phyloP scores from a whole-genome alignment of 2,888 invertebrate genomes.

The Onchidella celtica region DNA sequence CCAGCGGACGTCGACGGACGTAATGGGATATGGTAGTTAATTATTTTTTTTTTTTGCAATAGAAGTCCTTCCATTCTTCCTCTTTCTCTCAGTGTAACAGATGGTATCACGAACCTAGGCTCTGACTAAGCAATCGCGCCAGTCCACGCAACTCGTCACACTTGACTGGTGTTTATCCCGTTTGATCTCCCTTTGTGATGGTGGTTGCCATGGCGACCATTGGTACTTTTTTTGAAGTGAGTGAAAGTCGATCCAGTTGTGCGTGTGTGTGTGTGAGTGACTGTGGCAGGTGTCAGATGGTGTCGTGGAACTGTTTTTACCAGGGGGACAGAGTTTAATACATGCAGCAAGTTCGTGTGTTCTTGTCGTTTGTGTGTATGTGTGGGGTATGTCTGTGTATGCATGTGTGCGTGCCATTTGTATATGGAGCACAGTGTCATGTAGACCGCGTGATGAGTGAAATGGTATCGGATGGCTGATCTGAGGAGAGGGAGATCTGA shows the following conservation, averaged over 20 bases:
- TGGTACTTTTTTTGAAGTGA: slow-evolving; percentile 10
- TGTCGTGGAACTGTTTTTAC: not conserved
- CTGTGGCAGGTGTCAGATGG: too few relatives aligned
- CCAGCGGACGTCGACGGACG: too few relatives aligned
- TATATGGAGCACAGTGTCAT: not conserved
- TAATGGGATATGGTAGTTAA: too few relatives aligned
- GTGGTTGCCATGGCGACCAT: not conserved
- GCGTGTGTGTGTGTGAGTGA: slow-evolving; percentile 21
- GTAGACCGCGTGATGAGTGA: not conserved
- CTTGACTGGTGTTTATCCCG: not conserved
- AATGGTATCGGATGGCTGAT: too few relatives aligned
- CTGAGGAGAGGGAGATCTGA: not conserved
- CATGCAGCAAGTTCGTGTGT: too few relatives aligned
- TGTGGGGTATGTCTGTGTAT: too few relatives aligned
- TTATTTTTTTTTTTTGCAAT: too few relatives aligned
- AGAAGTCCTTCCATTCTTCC: too few relatives aligned
- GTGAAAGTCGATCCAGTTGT: not conserved
- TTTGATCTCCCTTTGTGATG: not conserved
- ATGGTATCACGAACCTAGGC: too few relatives aligned
- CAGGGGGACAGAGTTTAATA: too few relatives aligned
- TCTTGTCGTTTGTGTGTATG: not conserved
- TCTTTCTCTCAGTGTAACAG: too few relatives aligned
- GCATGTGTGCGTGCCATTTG: not conserved
- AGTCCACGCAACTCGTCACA: too few relatives aligned
- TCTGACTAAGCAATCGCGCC: not conserved